Conservation (phyloP, 2,888 invertebrate species). For the Drosophila nr. perissopoda region DNA sequence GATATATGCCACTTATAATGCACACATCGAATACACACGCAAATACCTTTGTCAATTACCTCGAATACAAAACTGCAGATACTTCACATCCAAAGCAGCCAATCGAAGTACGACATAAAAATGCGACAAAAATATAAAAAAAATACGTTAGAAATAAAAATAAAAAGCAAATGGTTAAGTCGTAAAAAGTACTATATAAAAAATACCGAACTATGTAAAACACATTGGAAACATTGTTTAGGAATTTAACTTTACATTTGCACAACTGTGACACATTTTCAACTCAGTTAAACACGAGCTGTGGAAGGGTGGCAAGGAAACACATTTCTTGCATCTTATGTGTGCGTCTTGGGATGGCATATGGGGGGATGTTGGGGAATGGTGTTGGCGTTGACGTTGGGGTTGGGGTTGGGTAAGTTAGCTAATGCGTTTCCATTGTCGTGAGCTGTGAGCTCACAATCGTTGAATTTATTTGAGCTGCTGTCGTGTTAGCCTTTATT, state of each 20-base stretch:
- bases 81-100: conserved; percentile 30
- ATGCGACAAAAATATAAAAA: conserved; percentile 46
- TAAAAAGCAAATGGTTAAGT: conserved; percentile 36
- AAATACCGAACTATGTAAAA: conserved; percentile 30
- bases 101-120: conserved; percentile 67
- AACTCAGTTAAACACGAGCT: conserved; percentile 6
- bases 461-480: conserved; percentile 67
- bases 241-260: conserved; percentile 34
- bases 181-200: conserved; percentile 36
- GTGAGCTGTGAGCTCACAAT: conserved; percentile 46
- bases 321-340: conserved; percentile 1
- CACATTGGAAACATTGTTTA: conserved; percentile 31
- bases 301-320: background rate
- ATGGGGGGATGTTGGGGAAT: background rate
- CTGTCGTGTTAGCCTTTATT: conserved; percentile 66
- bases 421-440: conserved; percentile 79
- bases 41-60: conserved; percentile 51
- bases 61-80: conserved; percentile 49
- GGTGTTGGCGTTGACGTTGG: background rate
- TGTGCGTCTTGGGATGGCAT: background rate
- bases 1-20: conserved; percentile 18
- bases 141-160: conserved; percentile 50
- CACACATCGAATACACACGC: conserved; percentile 9
- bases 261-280: conserved; percentile 28
- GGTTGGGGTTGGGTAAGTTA: conserved; percentile 3